phyloP scores from a whole-genome alignment of 2,797 vertebrate genomes.

The Sebastiscus tertius region DNA sequence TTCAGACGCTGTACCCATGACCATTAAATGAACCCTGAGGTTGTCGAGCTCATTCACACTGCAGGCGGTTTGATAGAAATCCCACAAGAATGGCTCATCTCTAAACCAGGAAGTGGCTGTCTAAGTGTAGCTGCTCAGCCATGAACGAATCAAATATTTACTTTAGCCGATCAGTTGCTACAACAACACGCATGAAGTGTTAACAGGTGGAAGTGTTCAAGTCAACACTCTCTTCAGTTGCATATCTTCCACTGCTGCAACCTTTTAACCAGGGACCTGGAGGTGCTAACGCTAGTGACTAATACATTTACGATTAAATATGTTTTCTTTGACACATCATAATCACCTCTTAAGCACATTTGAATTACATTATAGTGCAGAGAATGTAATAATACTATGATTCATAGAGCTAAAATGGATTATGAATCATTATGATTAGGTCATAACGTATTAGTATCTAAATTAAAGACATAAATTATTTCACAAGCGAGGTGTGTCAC shows the following conservation, averaged over 20 bases:
- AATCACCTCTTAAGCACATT: conserved; percentile 21
- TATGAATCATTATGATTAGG: conserved; percentile 24
- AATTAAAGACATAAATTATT: conserved; percentile 37
- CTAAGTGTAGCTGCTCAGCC: background rate
- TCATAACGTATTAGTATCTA: conserved; percentile 29
- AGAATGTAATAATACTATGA: conserved; percentile 22
- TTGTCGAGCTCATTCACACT: background rate
- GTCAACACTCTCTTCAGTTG: background rate
- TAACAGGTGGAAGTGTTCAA: conserved; percentile 16
- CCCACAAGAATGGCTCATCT: background rate
- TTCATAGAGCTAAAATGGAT: conserved; percentile 7
- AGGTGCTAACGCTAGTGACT: background rate
- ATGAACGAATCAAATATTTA: conserved; percentile 30
- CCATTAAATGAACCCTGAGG: conserved; percentile 15
- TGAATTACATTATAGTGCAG: background rate
- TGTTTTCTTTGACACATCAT: conserved; percentile 21
- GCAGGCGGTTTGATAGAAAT: background rate
- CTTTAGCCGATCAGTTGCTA: background rate
- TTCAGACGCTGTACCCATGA: background rate
- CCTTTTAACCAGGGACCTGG: background rate
- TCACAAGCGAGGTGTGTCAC: conserved; percentile 11
- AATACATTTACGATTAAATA: background rate
- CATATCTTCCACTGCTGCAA: background rate
- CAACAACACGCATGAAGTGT: conserved; percentile 14
- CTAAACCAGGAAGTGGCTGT: conserved; percentile 29